Base-by-base conservation (phyloP, 53 echinoderm and acorn worm species). In the Paelopatides confundens region DNA sequence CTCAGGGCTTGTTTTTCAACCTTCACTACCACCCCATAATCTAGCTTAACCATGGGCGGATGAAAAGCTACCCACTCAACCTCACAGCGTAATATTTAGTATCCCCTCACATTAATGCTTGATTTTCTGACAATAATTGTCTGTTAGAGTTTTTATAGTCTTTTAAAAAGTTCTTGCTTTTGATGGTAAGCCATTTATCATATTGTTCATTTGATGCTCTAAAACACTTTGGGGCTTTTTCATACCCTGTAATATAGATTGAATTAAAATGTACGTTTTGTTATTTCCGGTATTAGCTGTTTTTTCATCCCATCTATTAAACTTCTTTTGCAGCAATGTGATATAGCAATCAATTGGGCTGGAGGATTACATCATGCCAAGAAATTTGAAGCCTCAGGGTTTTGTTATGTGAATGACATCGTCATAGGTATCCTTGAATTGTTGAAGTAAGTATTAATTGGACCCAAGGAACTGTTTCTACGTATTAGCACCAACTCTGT, bases 331-430 rank as follows among this genome's bases (percentile, higher is more conserved):
- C 89, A 99, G 99, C 94, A 94, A 71, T 96, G 95, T 94, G 95
- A 99, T 88, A 96, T 99, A 62, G 99, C 99, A 62, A 92, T 99
- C 62, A 99, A 99, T 77, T 99, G 99, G 99, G 95, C 99, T 0
- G 99, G 99, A 30, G 99, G 99, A 27, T 83, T 99, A 62, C 99
- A 99, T 91, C 99, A 99, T 63, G 99, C 99, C 51, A 99, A 99
- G 85, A 99, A 99, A 63, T 99, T 96, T 96, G 99, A 99, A 84
- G 99, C 99, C 13, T 99, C 96, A 27, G 99, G 99, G 23, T 99
- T 99, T 85, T 99, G 99, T 62, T 99, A 99, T 76, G 98, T 98
- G 68, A 98, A 98, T 87, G 98, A 98, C 86, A 98, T 98, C 49
- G 98, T 98, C 78, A 98, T 98, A 46, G 92, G 86, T 29, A 98